phyloP scores from a whole-genome alignment of 2,888 invertebrate species.

The Tromatobia lineatoria region DNA sequence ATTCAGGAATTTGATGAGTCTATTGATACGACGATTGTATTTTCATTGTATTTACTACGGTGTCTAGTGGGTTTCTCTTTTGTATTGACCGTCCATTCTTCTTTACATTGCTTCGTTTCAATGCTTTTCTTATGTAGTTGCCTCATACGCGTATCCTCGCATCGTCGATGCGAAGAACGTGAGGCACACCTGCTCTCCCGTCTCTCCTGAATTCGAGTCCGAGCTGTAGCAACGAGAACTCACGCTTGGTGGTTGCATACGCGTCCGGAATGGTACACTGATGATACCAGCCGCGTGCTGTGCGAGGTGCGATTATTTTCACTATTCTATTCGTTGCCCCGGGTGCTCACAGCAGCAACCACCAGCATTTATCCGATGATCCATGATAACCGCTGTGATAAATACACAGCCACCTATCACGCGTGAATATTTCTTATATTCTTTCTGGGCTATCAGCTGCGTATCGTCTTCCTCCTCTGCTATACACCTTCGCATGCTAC shows the following conservation, averaged over 20 bases:
- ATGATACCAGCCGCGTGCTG: slow-evolving; percentile 53
- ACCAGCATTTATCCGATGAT: slow-evolving; percentile 63
- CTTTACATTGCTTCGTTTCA: slow-evolving; percentile 11
- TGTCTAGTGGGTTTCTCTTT: not conserved
- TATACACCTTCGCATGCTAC: slow-evolving; percentile 6
- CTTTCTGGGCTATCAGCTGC: slow-evolving; percentile 55
- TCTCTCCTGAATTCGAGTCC: slow-evolving; percentile 56
- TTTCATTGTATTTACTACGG: slow-evolving; percentile 13
- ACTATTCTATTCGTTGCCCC: slow-evolving; percentile 66
- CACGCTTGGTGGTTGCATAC: slow-evolving; percentile 29
- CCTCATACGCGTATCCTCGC: slow-evolving; percentile 13
- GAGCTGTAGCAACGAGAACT: slow-evolving; percentile 29
- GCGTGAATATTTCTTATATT: slow-evolving; percentile 65
- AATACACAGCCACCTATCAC: slow-evolving; percentile 68
- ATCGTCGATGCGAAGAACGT: slow-evolving; percentile 29
- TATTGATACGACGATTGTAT: not conserved
- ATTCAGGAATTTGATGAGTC: not conserved
- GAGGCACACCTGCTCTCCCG: slow-evolving; percentile 61
- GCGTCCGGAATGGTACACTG: slow-evolving; percentile 40
- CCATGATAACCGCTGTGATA: slow-evolving; percentile 65
- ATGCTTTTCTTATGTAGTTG: slow-evolving; percentile 4
- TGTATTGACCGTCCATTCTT: not conserved
- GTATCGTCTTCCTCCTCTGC: slow-evolving; percentile 62
- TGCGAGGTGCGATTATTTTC: slow-evolving; percentile 63
- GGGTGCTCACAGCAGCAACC: slow-evolving; percentile 51